These are phyloP conservation scores for Raja brachyura DNA, from an alignment of 2,113 vertebrate genomes.

Conservation along the genomic window DNA sequence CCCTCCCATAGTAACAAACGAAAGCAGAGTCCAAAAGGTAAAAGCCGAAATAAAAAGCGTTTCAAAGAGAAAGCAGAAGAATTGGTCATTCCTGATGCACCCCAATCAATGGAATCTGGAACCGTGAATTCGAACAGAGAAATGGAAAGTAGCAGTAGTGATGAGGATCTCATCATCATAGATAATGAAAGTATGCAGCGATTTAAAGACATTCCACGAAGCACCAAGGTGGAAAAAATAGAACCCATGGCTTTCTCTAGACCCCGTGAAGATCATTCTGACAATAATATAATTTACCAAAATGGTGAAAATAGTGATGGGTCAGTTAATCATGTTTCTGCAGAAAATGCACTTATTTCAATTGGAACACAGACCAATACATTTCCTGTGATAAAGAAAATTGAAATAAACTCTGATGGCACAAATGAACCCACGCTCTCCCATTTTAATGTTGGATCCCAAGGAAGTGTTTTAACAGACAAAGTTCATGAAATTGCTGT, in stretches of 20 bases:
- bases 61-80: background rate
- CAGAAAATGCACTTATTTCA: background rate
- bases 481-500: background rate
- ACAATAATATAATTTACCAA: background rate
- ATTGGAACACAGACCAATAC: slow-evolving; percentile 26
- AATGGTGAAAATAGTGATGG: background rate
- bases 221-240: background rate
- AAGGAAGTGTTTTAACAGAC: background rate
- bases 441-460: background rate
- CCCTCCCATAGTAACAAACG: background rate
- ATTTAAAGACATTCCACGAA: background rate
- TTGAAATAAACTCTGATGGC: background rate
- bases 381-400: slow-evolving; percentile 15
- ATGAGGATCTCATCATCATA: slow-evolving; percentile 29
- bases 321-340: background rate
- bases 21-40: background rate
- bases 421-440: background rate
- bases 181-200: background rate
- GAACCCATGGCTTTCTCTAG: background rate
- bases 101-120: background rate
- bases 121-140: background rate
- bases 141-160: background rate
- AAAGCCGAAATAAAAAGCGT: background rate
- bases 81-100: background rate
- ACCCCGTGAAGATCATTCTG: background rate